phyloP scores from a whole-genome alignment of 2,888 invertebrate genomes.

The Trilocha varians region DNA sequence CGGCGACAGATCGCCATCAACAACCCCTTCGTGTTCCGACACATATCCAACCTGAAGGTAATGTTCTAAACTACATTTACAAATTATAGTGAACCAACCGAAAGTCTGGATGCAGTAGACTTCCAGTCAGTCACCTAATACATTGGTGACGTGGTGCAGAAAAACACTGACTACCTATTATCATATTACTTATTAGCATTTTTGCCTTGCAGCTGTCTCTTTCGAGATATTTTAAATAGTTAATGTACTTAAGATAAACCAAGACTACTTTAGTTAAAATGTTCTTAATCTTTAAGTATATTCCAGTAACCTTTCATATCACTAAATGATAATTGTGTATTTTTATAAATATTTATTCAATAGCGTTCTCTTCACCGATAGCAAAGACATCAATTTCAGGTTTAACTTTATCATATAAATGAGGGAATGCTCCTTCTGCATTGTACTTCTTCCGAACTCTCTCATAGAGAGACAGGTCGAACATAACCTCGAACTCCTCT shows the following conservation, averaged over 20 bases:
- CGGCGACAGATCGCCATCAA: slow-evolving; percentile 96
- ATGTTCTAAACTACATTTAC: slow-evolving; percentile 11
- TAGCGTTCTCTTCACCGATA: slow-evolving; percentile 57
- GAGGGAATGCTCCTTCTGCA: slow-evolving; percentile 75
- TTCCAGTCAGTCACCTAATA: no score
- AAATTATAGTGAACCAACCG: no score
- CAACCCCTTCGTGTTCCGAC: slow-evolving; percentile 98
- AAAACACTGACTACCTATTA: no score
- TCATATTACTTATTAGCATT: no score
- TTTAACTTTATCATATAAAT: slow-evolving; percentile 78
- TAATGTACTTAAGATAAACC: no score
- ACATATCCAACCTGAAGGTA: slow-evolving; percentile 94
- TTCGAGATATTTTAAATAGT: no score
- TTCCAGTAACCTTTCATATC: no score
- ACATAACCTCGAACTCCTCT: slow-evolving; percentile 78
- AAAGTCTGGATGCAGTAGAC: no score
- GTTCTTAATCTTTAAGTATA: no score
- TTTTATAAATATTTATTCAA: slow-evolving; percentile 11
- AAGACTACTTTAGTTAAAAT: no score
- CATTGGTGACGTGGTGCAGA: no score
- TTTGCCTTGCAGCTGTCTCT: no score
- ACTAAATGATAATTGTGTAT: not conserved
- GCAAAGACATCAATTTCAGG: slow-evolving; percentile 78
- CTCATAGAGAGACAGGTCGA: slow-evolving; percentile 77
- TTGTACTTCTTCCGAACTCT: slow-evolving; percentile 71